Evolutionary conservation across 2,797 vertebrate genomes (phyloP).

Genomic region (Hyperoplus lanceolatus): DNA sequence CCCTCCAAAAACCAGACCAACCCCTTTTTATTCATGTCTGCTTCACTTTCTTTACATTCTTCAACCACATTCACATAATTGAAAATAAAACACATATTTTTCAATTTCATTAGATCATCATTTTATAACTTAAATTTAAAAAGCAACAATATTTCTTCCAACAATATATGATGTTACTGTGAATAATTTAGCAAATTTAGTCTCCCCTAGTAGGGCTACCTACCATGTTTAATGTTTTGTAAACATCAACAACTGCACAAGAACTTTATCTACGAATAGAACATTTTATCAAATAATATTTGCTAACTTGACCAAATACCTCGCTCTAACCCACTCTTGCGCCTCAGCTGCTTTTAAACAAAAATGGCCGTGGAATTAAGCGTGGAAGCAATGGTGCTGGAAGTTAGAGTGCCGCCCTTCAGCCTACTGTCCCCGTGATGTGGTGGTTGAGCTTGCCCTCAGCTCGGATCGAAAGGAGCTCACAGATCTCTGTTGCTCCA

Average conservation of each 20-base stretch:
- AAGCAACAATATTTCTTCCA: not conserved
- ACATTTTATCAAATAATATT: not conserved
- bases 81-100: not conserved
- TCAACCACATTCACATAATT: not conserved
- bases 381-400: no score
- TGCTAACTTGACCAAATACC: not conserved
- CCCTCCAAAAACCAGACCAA: not conserved
- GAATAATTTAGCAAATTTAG: not conserved
- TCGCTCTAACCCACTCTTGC: no score
- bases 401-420: no score
- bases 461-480: no score
- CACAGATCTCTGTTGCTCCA: no score
- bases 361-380: no score
- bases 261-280: not conserved
- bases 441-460: no score
- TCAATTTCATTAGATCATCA: not conserved
- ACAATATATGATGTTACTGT: not conserved
- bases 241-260: not conserved
- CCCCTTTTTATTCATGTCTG: not conserved
- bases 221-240: not conserved
- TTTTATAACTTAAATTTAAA: not conserved
- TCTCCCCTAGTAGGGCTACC: not conserved
- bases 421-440: no score
- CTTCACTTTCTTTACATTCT: conserved; percentile 7
- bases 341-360: no score